These are phyloP conservation scores for Nemopilema nomurai DNA, from an alignment of 30 jellyfish, hydroid and myxozoan genomes.

Conservation along the genomic window DNA sequence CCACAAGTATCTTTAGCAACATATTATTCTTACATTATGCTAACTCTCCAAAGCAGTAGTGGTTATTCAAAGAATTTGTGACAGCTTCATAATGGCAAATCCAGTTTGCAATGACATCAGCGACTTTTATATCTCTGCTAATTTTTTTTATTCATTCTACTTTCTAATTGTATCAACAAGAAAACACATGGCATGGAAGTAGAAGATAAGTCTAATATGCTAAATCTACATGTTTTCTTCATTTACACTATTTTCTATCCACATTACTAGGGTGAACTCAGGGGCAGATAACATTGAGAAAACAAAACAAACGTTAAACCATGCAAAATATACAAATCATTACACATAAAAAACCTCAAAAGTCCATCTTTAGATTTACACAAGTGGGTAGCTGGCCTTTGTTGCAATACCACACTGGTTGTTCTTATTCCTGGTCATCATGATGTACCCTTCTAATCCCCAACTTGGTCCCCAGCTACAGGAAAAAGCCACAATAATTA, in stretches of 20 bases:
- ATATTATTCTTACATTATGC: too few species aligned
- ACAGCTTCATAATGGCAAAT: not conserved
- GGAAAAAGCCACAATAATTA: not conserved
- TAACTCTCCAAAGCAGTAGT: not conserved
- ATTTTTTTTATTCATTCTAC: too few species aligned
- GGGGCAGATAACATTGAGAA: not conserved
- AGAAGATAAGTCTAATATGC: too few species aligned
- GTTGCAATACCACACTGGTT: conserved; percentile 98
- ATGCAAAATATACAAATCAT: conserved; percentile 2
- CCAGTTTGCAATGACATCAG: not conserved
- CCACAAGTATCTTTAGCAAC: too few species aligned
- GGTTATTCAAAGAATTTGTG: not conserved
- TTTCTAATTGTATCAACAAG: too few species aligned
- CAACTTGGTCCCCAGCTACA: conserved; percentile 96
- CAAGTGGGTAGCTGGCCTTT: conserved; percentile 96
- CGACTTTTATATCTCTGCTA: not conserved
- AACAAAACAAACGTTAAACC: not conserved
- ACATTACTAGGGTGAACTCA: too few species aligned
- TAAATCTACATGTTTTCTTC: too few species aligned
- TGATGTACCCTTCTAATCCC: conserved; percentile 97
- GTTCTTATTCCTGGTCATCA: conserved; percentile 92
- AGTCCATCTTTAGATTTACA: conserved; percentile 14
- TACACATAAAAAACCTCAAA: not conserved
- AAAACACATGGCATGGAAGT: too few species aligned
- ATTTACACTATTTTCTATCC: too few species aligned